phyloP scores from a whole-genome alignment of 2,797 vertebrate genomes.

The Notolabrus celidotus region DNA sequence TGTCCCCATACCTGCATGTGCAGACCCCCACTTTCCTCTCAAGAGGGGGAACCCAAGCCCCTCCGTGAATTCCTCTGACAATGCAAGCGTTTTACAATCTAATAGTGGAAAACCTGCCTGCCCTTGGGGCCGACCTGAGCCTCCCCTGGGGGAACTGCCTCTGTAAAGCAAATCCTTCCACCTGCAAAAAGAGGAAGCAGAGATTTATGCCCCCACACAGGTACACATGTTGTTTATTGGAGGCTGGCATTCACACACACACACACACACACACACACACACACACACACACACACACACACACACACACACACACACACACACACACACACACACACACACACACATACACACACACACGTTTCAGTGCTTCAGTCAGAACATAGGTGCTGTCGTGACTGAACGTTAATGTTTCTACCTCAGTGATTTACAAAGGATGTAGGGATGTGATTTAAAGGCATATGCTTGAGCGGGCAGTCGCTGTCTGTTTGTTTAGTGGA shows the following conservation, averaged over 20 bases:
- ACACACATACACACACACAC: constrained; percentile 9
- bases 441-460: constrained; percentile 74
- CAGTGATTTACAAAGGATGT: constrained; percentile 75
- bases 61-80: constrained; percentile 54
- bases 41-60: constrained; percentile 36
- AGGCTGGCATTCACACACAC: constrained; percentile 53
- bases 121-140: constrained; percentile 49
- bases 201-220: constrained; percentile 70
- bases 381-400: constrained; percentile 49
- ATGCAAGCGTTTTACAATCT: constrained; percentile 63
- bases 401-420: constrained; percentile 51
- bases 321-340: constrained; percentile 15
- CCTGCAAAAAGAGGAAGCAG: constrained; percentile 80
- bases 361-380: constrained; percentile 38
- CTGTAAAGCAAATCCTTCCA: constrained; percentile 57
- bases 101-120: constrained; percentile 60
- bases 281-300: constrained; percentile 8
- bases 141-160: constrained; percentile 44
- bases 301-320: constrained; percentile 45
- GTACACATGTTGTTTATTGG: constrained; percentile 66
- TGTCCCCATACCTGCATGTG: constrained; percentile 12
- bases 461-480: constrained; percentile 56
- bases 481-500: constrained; percentile 72
- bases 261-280: constrained; percentile 21
- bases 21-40: constrained; percentile 39